phyloP scores from a whole-genome alignment of 2,888 invertebrate species.

The Athrips mouffetella region DNA sequence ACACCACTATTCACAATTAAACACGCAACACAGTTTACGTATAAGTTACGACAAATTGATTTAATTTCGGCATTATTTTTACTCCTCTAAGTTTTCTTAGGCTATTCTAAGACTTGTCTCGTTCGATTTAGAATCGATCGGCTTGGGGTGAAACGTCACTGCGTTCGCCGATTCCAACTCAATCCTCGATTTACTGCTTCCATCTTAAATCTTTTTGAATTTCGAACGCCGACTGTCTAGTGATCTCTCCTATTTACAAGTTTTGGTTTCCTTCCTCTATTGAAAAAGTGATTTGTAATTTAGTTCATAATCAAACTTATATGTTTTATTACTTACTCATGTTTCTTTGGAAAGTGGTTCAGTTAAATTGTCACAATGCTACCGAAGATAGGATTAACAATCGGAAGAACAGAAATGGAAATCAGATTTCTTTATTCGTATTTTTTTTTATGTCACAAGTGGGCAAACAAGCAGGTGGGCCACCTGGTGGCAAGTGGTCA shows the following conservation, averaged over 20 bases:
- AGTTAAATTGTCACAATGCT: too few species aligned
- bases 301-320: too few species aligned
- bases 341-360: too few species aligned
- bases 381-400: too few species aligned
- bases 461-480: too few species aligned
- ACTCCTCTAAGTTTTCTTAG: neutral
- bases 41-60: neutral
- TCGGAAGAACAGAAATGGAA: too few species aligned
- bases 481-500: too few species aligned
- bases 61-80: neutral
- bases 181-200: slow-evolving; percentile 42
- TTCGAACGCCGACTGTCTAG: slow-evolving; percentile 37
- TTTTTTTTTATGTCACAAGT: too few species aligned
- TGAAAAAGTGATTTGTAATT: neutral
- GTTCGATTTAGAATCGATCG: slow-evolving; percentile 52
- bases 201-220: slow-evolving; percentile 50
- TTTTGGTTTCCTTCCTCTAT: neutral
- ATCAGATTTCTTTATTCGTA: too few species aligned
- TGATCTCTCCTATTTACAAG: neutral
- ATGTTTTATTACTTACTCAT: too few species aligned
- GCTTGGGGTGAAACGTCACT: slow-evolving; percentile 26
- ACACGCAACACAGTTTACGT: too few species aligned
- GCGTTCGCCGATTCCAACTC: slow-evolving; percentile 34
- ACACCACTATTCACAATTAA: too few species aligned
- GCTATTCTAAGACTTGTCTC: slow-evolving; percentile 17